Base-by-base conservation (phyloP, 2,797 vertebrate species). In the Simalia tracyae region DNA sequence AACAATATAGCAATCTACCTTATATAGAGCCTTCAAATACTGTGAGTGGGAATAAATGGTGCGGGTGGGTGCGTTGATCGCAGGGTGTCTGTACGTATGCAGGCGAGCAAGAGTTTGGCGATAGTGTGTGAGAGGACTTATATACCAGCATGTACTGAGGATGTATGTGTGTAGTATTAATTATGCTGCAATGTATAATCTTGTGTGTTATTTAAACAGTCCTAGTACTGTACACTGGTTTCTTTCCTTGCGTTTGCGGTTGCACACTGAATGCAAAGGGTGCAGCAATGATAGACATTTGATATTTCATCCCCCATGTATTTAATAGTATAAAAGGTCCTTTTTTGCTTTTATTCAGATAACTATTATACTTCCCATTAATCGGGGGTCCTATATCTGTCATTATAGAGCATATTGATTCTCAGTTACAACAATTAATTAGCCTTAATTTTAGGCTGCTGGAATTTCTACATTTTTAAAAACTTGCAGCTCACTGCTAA, bases 181-280 rank as follows among this genome's bases (percentile, higher is more conserved):
- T 97, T 97, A 98, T 97, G 98, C 98, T 98, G 97, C 98, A 98
- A 95, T 97, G 97, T 98, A 97, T 98, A 96, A 96, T 97, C 97
- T 98, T 97, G 95, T 98, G 97, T 98, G 98, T 98, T 98, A 98
- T 98, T 98, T 98, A 98, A 98, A 97, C 98, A 98, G 98, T 98
- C 98, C 97, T 97, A 98, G 98, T 98, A 98, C 98, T 98, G 97
- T 98, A 98, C 98, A 98, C 98, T 98, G 98, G 97, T 98, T 98
- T 96, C 94, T 97, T 97, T 95, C 97, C 96, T 97, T 97, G 96
- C 97, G 97, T 97, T 92, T 96, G 98, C 97, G 96, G 97, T 98
- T 98, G 98, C 97, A 97, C 97, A 98, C 97, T 97, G 97, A 97
- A 97, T 97, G 97, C 92, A 28, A 95, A 97, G 97, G 96, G 96